Percentiles rank a stretch among this genome's conserved stretches.
These are phyloP conservation scores for Drosophila vallismaia DNA, from an alignment of 2,888 invertebrate species.

Conservation along the genomic window DNA sequence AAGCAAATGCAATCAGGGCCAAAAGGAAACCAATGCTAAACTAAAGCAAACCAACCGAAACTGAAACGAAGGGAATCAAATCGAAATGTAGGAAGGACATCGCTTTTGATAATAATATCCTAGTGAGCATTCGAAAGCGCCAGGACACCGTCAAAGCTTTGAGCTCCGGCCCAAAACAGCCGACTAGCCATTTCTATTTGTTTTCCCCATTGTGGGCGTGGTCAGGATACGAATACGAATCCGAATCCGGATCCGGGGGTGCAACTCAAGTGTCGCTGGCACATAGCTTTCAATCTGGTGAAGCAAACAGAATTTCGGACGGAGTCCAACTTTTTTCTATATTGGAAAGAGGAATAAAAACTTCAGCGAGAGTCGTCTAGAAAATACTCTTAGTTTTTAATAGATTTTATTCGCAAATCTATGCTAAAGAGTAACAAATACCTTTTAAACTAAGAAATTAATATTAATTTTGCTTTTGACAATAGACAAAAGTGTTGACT, in stretches of 20 bases:
- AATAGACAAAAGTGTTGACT: no score
- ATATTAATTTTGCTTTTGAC: not conserved
- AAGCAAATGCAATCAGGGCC: constrained; percentile 30
- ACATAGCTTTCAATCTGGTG: constrained; percentile 48
- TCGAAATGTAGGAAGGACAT: constrained; percentile 44
- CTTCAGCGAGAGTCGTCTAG: not conserved
- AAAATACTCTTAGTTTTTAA: constrained; percentile 6
- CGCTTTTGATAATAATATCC: constrained; percentile 62
- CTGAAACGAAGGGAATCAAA: constrained; percentile 44
- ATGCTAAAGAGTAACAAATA: not conserved
- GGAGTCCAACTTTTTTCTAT: constrained; percentile 34
- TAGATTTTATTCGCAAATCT: not conserved
- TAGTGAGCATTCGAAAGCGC: constrained; percentile 20
- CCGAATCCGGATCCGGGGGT: constrained; percentile 2
- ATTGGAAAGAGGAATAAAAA: constrained; percentile 26
- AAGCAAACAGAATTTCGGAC: constrained; percentile 36
- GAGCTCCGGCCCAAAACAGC: constrained; percentile 11
- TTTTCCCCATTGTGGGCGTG: constrained; percentile 26
- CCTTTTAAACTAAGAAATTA: not conserved
- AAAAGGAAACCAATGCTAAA: constrained; percentile 47
- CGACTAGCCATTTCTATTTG: constrained; percentile 25
- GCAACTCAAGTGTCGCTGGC: constrained; percentile 47
- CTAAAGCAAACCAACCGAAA: constrained; percentile 34
- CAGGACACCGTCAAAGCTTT: constrained; percentile 39
- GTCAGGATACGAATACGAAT: not conserved